Evolutionary conservation across 92 coral and sea anemone species (phyloP), one percentile per base, ranked within the genome.

Genomic region (Desmophyllum pertusum): DNA sequence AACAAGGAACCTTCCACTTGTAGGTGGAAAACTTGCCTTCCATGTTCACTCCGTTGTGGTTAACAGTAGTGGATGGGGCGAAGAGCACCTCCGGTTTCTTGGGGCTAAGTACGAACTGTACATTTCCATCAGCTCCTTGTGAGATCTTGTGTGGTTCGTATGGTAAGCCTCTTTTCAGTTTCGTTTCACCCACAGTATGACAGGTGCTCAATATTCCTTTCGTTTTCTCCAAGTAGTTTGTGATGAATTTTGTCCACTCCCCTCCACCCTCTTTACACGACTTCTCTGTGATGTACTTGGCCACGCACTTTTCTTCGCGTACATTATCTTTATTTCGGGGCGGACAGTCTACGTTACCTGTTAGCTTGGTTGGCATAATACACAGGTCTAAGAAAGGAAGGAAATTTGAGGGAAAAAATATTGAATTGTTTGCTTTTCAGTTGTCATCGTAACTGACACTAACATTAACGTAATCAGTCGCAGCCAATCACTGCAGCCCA

Each of bases 1-100:
- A 67, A 67, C 84, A 79, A 17, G 84, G 84, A 33, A 79, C 75
- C 41, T 79, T 65, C 84, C 84, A 79, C 42, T 65, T 79, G 84
- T 79, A 79, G 1, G 84, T 27, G 13, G 84, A 79, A 79, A 79
- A 79, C 74, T 79, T 79, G 19, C 84, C 84, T 7, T 64, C 63
- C 74, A 67, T 64, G 64, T 67, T 79, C 39, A 79, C 66, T 43
- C 84, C 84, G 23, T 79, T 79, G 74, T 79, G 84, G 29, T 79
- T 79, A 31, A 79, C 84, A 63, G 66, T 75, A 30, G 84, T 79
- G 30, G 84, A 65, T 21, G 84, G 84, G 21, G 84, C 84, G 45
- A 5, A 79, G 29, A 79, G 45, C 64, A 79, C 81, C 21, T 77
- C 83, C 0, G 83, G 83, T 13, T 73, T 29, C 7, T 64, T 19